Evolutionary conservation across 2,113 vertebrate genomes (phyloP).

Genomic region (Alligator mississippiensis): DNA sequence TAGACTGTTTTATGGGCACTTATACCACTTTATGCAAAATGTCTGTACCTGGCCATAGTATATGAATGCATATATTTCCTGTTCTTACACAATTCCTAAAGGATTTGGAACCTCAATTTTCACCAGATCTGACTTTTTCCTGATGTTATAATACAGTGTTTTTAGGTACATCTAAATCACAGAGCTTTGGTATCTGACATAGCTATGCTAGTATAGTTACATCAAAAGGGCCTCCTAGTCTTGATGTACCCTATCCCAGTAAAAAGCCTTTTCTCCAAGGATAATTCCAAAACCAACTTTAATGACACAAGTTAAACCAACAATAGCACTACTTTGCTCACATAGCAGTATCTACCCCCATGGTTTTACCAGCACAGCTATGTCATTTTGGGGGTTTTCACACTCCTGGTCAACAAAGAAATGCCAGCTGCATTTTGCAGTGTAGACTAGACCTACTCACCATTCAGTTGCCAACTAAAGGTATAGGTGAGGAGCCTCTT

Average conservation of each 20-base stretch:
- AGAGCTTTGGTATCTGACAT: background rate
- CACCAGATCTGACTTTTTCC: background rate
- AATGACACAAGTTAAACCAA: background rate
- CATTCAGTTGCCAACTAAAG: background rate
- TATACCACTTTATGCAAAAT: no score
- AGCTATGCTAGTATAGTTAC: background rate
- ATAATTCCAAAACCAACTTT: background rate
- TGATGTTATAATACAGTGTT: background rate
- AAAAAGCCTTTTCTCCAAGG: no score
- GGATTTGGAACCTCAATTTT: background rate
- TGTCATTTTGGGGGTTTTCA: background rate
- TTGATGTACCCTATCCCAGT: no score
- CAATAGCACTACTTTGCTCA: background rate
- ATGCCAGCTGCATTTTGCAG: background rate
- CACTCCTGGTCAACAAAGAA: no score
- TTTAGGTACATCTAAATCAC: fast-evolving
- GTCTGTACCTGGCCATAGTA: no score
- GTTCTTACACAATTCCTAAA: background rate
- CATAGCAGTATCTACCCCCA: background rate
- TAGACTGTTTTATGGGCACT: no score
- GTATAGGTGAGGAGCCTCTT: background rate
- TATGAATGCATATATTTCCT: no score
- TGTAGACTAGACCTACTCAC: background rate
- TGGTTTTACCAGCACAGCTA: background rate
- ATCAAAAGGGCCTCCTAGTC: no score